These are phyloP conservation scores for Corythornis madagascariensis DNA, from an alignment of 2,113 vertebrate genomes.

Conservation along the genomic window DNA sequence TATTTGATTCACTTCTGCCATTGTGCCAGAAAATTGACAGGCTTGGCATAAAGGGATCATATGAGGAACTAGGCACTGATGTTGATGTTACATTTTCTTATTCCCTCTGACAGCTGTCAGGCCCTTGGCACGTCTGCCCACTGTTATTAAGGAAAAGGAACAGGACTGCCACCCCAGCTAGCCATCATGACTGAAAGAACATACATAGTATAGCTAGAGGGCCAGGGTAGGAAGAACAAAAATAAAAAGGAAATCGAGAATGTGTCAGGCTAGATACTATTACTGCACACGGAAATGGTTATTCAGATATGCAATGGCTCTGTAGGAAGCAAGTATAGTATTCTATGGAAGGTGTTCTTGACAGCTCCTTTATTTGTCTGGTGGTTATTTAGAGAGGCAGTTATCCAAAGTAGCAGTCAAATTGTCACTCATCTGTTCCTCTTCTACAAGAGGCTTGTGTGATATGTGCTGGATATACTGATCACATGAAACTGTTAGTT, in stretches of 20 bases:
- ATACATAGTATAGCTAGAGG: not conserved
- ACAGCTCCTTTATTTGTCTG: not conserved
- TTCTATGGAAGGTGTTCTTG: not conserved
- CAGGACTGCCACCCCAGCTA: not conserved
- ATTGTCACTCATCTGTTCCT: not conserved
- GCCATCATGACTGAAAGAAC: not conserved
- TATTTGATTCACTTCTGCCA: not conserved
- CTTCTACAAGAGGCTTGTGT: not conserved
- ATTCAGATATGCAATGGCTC: not conserved
- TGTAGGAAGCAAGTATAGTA: not conserved
- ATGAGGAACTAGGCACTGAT: not conserved
- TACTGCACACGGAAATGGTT: not conserved
- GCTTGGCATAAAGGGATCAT: not conserved
- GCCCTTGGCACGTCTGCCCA: not conserved
- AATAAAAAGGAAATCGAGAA: not conserved
- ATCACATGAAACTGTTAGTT: not conserved
- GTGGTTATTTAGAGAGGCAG: not conserved
- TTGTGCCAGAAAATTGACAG: not conserved
- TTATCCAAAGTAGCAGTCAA: not conserved
- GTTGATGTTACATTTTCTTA: not conserved
- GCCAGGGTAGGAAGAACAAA: not conserved
- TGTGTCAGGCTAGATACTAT: not conserved
- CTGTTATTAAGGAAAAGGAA: not conserved
- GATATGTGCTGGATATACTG: not conserved
- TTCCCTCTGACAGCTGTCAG: not conserved